Evolutionary conservation across 2,797 vertebrate species (phyloP).

Genomic region (Coccyzus lansbergi): DNA sequence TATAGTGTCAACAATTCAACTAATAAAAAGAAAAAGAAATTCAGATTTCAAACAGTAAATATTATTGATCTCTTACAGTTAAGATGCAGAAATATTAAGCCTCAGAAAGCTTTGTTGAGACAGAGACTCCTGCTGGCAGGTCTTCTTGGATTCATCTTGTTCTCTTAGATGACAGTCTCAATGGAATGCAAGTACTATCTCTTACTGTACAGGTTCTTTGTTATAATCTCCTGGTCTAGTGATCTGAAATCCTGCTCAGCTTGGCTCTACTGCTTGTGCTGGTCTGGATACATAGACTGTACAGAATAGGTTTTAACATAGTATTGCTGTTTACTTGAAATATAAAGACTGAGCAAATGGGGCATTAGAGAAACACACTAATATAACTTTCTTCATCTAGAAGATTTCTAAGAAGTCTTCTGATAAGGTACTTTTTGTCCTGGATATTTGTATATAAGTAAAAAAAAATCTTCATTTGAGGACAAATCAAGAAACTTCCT

Average conservation of each 20-base stretch:
- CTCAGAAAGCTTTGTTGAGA: rapidly evolving
- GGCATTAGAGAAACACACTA: background rate
- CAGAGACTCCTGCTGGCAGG: background rate
- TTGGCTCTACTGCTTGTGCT: background rate
- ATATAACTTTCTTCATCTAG: background rate
- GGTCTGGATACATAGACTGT: background rate
- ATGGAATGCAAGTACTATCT: background rate
- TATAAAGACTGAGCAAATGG: background rate
- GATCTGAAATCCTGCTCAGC: background rate
- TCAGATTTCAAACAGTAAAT: background rate
- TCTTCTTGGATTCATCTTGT: background rate
- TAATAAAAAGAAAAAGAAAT: background rate
- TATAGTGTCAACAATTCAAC: background rate
- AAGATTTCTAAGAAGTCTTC: background rate
- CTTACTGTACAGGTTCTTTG: background rate
- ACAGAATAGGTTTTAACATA: background rate
- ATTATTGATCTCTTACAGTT: background rate
- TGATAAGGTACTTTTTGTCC: background rate
- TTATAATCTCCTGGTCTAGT: background rate
- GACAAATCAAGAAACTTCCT: background rate
- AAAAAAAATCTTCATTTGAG: background rate
- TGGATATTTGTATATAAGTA: background rate
- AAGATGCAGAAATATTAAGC: background rate
- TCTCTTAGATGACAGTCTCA: background rate
- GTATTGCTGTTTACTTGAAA: background rate